A percentile compares a stretch with the other conserved stretches of the same genome.
These are phyloP conservation scores for Harpagus bidentatus DNA, from an alignment of 2,113 vertebrate species.

Conservation along the genomic window DNA sequence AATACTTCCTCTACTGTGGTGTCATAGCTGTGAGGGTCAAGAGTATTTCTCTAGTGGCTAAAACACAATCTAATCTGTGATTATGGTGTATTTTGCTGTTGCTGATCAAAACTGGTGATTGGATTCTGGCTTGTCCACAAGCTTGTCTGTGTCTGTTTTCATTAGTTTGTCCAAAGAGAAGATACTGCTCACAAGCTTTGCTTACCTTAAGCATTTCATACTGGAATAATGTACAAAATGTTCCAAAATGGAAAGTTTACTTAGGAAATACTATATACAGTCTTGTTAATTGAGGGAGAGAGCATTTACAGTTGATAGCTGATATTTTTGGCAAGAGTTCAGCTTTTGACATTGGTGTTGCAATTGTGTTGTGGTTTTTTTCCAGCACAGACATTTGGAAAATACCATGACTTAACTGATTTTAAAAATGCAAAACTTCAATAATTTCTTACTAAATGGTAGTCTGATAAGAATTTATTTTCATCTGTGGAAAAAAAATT, in stretches of 20 bases:
- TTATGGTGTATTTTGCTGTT: not conserved
- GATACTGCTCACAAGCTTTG: not conserved
- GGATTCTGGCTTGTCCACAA: not conserved
- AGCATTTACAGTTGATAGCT: not conserved
- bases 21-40: not conserved
- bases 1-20: not conserved
- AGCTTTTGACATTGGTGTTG: not conserved
- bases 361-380: not conserved
- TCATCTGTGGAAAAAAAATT: not conserved
- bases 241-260: not conserved
- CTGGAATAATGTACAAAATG: not conserved
- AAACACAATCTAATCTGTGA: not conserved
- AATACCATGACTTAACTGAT: not conserved
- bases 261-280: not conserved
- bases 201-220: not conserved
- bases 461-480: not conserved
- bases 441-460: not conserved
- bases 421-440: not conserved
- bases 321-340: not conserved
- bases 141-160: not conserved
- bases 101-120: accelerated
- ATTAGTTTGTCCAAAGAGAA: not conserved
- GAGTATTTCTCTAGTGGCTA: not conserved
- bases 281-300: not conserved
- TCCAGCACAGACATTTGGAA: not conserved